Percentiles rank a stretch among this genome's conserved stretches.
phyloP scores from a whole-genome alignment of 2,113 vertebrate genomes.

The Balaeniceps rex region DNA sequence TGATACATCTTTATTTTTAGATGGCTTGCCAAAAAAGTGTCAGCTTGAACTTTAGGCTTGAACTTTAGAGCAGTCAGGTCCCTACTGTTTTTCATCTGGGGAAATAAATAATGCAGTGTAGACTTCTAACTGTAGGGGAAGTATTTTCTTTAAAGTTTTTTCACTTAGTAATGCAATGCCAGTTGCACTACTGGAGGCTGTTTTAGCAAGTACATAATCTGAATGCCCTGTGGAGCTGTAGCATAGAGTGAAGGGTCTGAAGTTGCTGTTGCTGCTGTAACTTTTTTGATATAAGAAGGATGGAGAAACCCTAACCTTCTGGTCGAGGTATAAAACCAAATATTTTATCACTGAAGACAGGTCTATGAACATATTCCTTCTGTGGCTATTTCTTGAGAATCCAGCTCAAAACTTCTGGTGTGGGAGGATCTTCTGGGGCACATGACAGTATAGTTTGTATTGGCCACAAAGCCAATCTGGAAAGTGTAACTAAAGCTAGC shows the following conservation, averaged over 20 bases:
- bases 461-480: background rate
- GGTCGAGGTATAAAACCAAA: background rate
- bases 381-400: background rate
- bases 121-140: background rate
- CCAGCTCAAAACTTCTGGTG: background rate
- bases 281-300: background rate
- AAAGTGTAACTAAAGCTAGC: background rate
- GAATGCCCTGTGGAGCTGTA: background rate
- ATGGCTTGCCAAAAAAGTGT: background rate
- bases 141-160: background rate
- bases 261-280: background rate
- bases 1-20: conserved; percentile 19
- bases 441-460: background rate
- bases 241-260: background rate
- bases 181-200: background rate
- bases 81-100: background rate
- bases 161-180: background rate
- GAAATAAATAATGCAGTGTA: background rate
- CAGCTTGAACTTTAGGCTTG: conserved; percentile 18
- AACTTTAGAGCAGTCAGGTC: background rate
- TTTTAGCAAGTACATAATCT: background rate
- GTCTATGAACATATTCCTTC: background rate
- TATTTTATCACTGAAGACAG: background rate
- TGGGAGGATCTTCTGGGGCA: background rate
- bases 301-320: background rate